Conservation (phyloP, 2,797 vertebrate species). For the Lagodon rhomboides region DNA sequence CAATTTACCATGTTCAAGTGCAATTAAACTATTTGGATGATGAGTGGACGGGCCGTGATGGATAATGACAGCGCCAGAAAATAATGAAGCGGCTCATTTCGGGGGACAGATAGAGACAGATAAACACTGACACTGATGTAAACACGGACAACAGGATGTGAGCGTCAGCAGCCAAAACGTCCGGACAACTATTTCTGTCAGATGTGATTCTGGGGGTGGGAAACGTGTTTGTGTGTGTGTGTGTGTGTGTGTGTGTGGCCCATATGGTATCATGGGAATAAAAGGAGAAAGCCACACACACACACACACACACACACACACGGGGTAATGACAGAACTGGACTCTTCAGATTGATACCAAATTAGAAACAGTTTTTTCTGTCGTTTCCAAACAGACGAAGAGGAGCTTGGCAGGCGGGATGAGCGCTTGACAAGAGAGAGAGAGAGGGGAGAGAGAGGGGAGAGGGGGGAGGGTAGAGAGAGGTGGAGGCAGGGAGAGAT, state of each 20-base stretch:
- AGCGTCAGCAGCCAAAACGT: conserved; percentile 51
- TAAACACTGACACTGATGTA: conserved; percentile 44
- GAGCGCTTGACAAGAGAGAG: conserved; percentile 42
- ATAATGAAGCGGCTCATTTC: conserved; percentile 10
- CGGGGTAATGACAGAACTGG: conserved; percentile 49
- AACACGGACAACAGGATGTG: conserved; percentile 64
- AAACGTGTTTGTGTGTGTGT: conserved; percentile 51
- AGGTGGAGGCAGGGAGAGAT: background rate
- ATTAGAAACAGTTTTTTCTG: conserved; percentile 59
- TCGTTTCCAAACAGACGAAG: conserved; percentile 39
- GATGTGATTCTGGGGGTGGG: conserved; percentile 48
- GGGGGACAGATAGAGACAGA: conserved; percentile 4
- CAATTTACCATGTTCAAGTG: conserved; percentile 1
- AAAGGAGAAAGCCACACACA: conserved; percentile 47
- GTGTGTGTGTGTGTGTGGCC: conserved; percentile 55
- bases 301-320: conserved; percentile 18
- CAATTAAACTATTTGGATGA: conserved; percentile 1
- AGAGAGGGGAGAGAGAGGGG: background rate
- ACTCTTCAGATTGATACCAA: conserved; percentile 69
- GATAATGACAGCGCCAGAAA: background rate
- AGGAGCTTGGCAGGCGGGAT: conserved; percentile 66
- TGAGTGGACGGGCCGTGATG: background rate
- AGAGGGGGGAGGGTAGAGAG: background rate
- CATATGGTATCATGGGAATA: conserved; percentile 69
- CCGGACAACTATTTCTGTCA: conserved; percentile 70